These are phyloP conservation scores for Pogonomyrmex californicus DNA, from an alignment of 1,140 invertebrate genomes.

Conservation along the genomic window DNA sequence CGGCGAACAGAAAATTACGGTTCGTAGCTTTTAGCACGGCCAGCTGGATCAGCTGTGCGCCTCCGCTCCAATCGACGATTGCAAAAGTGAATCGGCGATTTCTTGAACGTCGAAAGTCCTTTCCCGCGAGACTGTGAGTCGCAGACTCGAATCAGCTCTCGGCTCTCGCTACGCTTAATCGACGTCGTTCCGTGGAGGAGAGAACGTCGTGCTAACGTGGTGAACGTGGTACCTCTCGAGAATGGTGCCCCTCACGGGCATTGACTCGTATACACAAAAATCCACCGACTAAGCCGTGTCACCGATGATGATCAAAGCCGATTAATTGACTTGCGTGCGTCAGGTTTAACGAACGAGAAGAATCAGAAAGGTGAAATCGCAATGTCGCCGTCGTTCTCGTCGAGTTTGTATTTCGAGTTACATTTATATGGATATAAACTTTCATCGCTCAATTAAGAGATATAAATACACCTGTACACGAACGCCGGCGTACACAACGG, in stretches of 20 bases:
- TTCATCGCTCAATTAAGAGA: constrained; percentile 27
- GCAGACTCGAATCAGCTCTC: constrained; percentile 25
- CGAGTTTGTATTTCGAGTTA: neutral
- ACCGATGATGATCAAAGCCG: constrained; percentile 7
- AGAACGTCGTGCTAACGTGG: constrained; percentile 26
- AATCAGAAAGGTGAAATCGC: neutral
- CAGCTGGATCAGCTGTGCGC: constrained; percentile 66
- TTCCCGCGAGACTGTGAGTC: constrained; percentile 59
- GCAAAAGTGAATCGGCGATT: constrained; percentile 78
- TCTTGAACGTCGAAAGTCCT: constrained; percentile 75
- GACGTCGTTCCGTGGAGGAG: constrained; percentile 39
- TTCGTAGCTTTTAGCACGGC: neutral
- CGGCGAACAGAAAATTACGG: constrained; percentile 47
- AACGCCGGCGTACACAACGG: neutral
- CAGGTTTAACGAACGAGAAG: neutral
- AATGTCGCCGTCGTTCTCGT: neutral
- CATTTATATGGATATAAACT: constrained; percentile 14
- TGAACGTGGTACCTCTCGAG: constrained; percentile 36
- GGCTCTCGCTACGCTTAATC: constrained; percentile 56
- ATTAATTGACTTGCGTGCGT: neutral
- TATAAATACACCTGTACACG: neutral
- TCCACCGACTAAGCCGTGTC: constrained; percentile 9
- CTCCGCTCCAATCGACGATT: constrained; percentile 63
- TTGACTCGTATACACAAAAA: constrained; percentile 52
- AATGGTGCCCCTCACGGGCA: constrained; percentile 55